phyloP scores from a whole-genome alignment of 2,888 invertebrate genomes.

The Lepidochrysops patricia region DNA sequence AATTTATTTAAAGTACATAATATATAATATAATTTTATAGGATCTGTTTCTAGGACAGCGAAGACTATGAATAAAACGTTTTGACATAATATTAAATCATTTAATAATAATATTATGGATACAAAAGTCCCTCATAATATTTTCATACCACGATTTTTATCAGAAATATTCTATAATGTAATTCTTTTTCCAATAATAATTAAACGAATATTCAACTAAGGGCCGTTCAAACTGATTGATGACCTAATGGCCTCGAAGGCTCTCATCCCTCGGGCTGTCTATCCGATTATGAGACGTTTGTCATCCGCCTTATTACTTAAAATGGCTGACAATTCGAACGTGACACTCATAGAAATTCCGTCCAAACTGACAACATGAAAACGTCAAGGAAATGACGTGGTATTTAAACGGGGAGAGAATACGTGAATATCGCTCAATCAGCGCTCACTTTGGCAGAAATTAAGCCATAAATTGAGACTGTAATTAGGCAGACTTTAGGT shows the following conservation, averaged over 20 bases:
- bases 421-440: neutral
- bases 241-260: conserved; percentile 35
- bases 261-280: conserved; percentile 20
- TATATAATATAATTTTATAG: too few relatives aligned
- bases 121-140: neutral
- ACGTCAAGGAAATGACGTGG: neutral
- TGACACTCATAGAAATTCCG: conserved; percentile 6
- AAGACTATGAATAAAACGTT: too few relatives aligned
- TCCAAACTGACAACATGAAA: neutral
- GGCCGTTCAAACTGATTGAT: conserved; percentile 38
- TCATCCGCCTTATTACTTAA: conserved; percentile 15
- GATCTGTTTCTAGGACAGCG: too few relatives aligned
- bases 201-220: conserved; percentile 32
- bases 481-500: neutral
- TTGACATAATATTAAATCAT: too few relatives aligned
- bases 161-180: neutral
- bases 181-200: neutral
- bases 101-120: too few relatives aligned
- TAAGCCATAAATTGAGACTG: conserved; percentile 3
- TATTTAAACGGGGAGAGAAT: neutral
- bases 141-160: neutral
- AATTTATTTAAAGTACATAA: too few relatives aligned
- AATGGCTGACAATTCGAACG: conserved; percentile 8
- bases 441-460: conserved; percentile 1
- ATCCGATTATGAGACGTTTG: conserved; percentile 18